phyloP scores from a whole-genome alignment of 2,888 invertebrate species.

The Drosophila robusta region DNA sequence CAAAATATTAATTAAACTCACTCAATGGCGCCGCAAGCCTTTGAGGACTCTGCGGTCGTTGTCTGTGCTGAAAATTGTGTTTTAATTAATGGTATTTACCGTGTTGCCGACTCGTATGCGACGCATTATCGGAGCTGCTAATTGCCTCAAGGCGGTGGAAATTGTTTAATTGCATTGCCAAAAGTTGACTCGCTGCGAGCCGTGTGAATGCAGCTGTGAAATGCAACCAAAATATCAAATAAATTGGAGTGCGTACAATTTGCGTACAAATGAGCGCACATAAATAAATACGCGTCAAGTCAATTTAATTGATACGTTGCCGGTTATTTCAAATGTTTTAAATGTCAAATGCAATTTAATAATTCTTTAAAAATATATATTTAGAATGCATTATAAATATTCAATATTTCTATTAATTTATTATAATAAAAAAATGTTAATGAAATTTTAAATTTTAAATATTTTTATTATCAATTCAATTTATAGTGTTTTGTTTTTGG shows the following conservation, averaged over 20 bases:
- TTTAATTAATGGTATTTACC: slow-evolving; percentile 55
- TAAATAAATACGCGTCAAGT: slow-evolving; percentile 10
- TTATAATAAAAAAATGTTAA: too few species aligned
- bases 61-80: slow-evolving; percentile 25
- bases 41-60: slow-evolving; percentile 28
- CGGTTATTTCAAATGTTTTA: too few species aligned
- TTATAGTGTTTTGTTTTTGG: too few species aligned
- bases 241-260: slow-evolving; percentile 1
- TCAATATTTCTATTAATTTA: too few species aligned
- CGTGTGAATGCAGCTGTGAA: slow-evolving; percentile 12
- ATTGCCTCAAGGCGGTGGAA: slow-evolving; percentile 51
- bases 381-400: too few species aligned
- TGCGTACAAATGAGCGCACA: not conserved
- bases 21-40: slow-evolving; percentile 42
- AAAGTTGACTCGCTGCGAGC: slow-evolving; percentile 12
- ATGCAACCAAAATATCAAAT: slow-evolving; percentile 3
- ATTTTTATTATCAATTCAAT: too few species aligned
- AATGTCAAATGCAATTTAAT: too few species aligned
- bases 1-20: slow-evolving; percentile 49
- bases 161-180: slow-evolving; percentile 46
- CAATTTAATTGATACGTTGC: not conserved
- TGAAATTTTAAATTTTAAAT: too few species aligned
- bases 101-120: slow-evolving; percentile 19
- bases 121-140: slow-evolving; percentile 36
- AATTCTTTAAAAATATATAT: too few species aligned